Percentiles rank a stretch among this genome's conserved stretches.
These are phyloP conservation scores for Heliconius eleuchia DNA, from an alignment of 1,140 invertebrate genomes.

Conservation along the genomic window DNA sequence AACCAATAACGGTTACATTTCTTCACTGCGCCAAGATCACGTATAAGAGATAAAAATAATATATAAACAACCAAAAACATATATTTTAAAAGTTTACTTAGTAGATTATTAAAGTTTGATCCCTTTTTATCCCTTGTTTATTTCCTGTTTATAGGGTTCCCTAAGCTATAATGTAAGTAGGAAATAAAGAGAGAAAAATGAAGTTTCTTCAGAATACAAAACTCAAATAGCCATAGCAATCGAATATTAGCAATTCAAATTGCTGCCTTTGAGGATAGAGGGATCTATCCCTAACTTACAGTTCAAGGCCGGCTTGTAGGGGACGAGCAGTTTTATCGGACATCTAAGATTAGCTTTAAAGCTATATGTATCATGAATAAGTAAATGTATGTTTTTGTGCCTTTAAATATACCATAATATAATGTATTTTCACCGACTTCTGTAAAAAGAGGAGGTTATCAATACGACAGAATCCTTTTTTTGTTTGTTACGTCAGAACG, in stretches of 20 bases:
- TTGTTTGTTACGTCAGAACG: too few relatives aligned
- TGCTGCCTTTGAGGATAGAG: conserved; percentile 50
- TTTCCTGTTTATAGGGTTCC: conserved; percentile 19
- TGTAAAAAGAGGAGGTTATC: too few relatives aligned
- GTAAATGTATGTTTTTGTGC: neutral
- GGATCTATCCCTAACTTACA: conserved; percentile 51
- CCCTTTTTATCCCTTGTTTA: conserved; percentile 11
- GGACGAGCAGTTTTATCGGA: conserved; percentile 47
- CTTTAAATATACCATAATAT: too few relatives aligned
- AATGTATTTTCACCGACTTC: too few relatives aligned
- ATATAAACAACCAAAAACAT: neutral
- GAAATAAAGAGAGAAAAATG: conserved; percentile 22
- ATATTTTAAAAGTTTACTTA: neutral
- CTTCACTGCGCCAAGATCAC: neutral
- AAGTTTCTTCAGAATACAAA: conserved; percentile 50
- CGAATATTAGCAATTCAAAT: conserved; percentile 63
- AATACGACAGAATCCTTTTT: too few relatives aligned
- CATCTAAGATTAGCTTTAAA: neutral
- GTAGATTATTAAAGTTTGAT: conserved; percentile 11
- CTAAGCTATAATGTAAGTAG: conserved; percentile 14
- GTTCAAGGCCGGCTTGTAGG: conserved; percentile 35
- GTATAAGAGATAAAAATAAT: neutral
- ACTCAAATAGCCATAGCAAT: conserved; percentile 57
- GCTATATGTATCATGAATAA: neutral
- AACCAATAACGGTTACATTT: too few relatives aligned